Conservation (phyloP, 2,797 vertebrate genomes). For the Balearica regulorum region DNA sequence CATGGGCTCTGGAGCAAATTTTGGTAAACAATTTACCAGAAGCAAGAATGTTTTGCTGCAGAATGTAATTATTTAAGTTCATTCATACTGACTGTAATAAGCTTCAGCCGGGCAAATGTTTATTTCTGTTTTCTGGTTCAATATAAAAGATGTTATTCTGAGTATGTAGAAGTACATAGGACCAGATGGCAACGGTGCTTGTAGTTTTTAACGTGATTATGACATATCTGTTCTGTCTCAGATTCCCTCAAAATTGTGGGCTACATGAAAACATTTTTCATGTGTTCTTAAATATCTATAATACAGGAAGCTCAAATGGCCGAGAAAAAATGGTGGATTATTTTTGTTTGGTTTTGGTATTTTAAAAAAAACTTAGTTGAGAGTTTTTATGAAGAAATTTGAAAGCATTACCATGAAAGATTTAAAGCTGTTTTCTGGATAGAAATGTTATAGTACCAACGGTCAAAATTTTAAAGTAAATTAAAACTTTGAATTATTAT, state of each 20-base stretch:
- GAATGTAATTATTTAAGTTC: conserved; percentile 11
- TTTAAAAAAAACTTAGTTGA: not conserved
- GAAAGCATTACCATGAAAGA: not conserved
- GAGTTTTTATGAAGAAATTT: not conserved
- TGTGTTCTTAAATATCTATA: conserved; percentile 15
- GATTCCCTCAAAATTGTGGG: conserved; percentile 4
- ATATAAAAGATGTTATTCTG: not conserved
- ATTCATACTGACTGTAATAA: not conserved
- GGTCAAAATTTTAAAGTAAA: not conserved
- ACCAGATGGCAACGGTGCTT: conserved; percentile 12
- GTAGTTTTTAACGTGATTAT: conserved; percentile 42
- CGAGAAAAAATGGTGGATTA: not conserved
- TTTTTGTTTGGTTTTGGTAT: not conserved
- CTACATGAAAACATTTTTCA: not conserved
- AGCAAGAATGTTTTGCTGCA: conserved; percentile 15
- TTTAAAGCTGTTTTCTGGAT: not conserved
- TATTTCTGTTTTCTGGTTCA: conserved; percentile 46
- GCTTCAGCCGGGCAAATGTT: conserved; percentile 2
- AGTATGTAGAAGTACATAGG: not conserved
- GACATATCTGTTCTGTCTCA: conserved; percentile 33
- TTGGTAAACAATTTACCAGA: conserved; percentile 23
- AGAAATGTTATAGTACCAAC: not conserved
- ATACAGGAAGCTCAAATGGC: not conserved
- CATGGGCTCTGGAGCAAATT: not conserved
- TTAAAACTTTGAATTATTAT: not conserved